These are phyloP conservation scores for Merops nubicus DNA, from an alignment of 2,113 vertebrate genomes.

Conservation along the genomic window DNA sequence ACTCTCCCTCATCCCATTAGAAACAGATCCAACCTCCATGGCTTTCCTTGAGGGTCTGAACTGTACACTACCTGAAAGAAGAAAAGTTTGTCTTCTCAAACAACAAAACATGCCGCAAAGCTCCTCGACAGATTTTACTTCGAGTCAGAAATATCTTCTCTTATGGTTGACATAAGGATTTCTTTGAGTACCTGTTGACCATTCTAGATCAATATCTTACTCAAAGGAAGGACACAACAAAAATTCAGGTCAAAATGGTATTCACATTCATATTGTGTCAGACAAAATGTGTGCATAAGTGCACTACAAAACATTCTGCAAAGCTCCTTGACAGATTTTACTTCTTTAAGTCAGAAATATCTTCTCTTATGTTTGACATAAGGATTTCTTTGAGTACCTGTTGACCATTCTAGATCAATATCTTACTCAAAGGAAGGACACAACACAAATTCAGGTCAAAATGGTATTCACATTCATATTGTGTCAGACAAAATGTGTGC, in stretches of 20 bases:
- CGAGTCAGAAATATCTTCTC: background rate
- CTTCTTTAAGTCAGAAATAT: background rate
- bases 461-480: background rate
- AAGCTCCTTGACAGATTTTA: background rate
- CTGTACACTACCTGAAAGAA: background rate
- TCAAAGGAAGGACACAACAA: background rate
- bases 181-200: background rate
- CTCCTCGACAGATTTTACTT: background rate
- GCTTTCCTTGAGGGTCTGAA: background rate
- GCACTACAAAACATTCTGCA: too few species aligned
- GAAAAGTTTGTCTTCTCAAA: background rate
- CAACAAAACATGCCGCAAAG: background rate
- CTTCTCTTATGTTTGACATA: background rate
- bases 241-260: too few species aligned
- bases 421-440: background rate
- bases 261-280: too few species aligned
- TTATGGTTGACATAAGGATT: background rate
- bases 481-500: background rate
- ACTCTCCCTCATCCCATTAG: background rate
- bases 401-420: background rate
- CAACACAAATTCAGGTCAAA: background rate
- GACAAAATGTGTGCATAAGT: too few species aligned
- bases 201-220: background rate
- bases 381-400: background rate
- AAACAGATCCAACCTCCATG: background rate